Evolutionary conservation across 2,888 invertebrate species (phyloP).

Genomic region (Urechis unicinctus): DNA sequence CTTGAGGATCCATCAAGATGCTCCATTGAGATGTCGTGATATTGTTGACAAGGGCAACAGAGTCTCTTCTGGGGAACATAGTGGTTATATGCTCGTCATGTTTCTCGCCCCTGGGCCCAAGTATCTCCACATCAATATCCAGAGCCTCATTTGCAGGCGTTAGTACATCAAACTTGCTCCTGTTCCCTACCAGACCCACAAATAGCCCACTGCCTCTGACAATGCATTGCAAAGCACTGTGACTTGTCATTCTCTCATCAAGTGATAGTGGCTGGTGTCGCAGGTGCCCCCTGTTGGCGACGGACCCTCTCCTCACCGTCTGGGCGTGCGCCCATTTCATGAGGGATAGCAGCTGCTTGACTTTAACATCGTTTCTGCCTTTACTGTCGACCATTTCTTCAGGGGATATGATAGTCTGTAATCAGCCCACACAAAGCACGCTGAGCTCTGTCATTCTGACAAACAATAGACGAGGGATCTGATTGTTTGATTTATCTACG

Average conservation of each 20-base stretch:
- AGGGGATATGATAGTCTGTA: neutral
- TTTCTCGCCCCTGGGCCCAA: constrained; percentile 34
- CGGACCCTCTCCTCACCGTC: neutral
- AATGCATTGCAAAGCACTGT: too few relatives aligned
- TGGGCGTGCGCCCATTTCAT: constrained; percentile 3
- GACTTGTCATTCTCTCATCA: too few relatives aligned
- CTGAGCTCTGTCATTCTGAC: neutral
- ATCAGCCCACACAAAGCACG: neutral
- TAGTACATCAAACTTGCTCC: constrained; percentile 39
- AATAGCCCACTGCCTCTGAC: constrained; percentile 42
- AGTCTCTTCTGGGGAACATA: neutral
- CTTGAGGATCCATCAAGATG: too few relatives aligned
- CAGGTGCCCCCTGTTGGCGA: neutral
- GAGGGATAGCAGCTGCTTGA: neutral
- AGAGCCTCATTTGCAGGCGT: constrained; percentile 17
- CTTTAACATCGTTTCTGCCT: neutral
- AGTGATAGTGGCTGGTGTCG: neutral
- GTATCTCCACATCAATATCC: constrained; percentile 31
- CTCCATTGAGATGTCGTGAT: too few relatives aligned
- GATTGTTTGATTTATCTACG: too few relatives aligned
- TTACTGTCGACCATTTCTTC: neutral
- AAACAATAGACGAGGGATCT: too few relatives aligned
- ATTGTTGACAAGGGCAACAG: neutral
- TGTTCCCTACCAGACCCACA: constrained; percentile 42
- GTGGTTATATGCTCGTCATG: constrained; percentile 29